Conservation (phyloP, 1,140 invertebrate species). For the Maniola jurtina region DNA sequence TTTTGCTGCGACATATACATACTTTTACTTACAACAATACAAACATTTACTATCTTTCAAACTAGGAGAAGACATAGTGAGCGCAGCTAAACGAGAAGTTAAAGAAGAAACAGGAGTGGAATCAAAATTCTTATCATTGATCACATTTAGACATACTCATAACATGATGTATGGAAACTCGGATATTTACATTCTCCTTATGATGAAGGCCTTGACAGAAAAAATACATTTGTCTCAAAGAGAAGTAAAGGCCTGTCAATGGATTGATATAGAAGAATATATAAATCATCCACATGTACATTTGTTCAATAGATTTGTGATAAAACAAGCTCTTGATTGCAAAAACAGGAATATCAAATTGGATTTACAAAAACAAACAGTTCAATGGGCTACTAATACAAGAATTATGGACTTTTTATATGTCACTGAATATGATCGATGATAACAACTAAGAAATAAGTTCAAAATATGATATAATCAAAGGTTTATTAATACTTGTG, state of each 20-base stretch:
- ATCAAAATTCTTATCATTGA: slow-evolving; percentile 85
- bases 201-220: slow-evolving; percentile 83
- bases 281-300: slow-evolving; percentile 85
- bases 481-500: too few relatives aligned
- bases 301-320: slow-evolving; percentile 84
- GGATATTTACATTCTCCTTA: slow-evolving; percentile 90
- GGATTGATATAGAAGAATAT: slow-evolving; percentile 92
- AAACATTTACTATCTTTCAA: slow-evolving; percentile 6
- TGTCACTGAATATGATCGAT: slow-evolving; percentile 43
- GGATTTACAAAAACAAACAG: slow-evolving; percentile 70
- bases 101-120: slow-evolving; percentile 93
- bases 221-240: slow-evolving; percentile 84
- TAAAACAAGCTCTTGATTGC: slow-evolving; percentile 83
- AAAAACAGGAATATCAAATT: slow-evolving; percentile 81
- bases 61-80: slow-evolving; percentile 88
- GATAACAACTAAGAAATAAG: not conserved
- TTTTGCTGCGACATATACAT: too few relatives aligned
- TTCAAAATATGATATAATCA: too few relatives aligned
- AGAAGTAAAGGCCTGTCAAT: slow-evolving; percentile 88
- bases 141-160: slow-evolving; percentile 88
- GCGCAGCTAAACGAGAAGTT: slow-evolving; percentile 91
- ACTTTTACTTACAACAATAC: slow-evolving; percentile 6
- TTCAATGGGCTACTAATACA: slow-evolving; percentile 49
- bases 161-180: slow-evolving; percentile 87
- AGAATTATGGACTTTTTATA: slow-evolving; percentile 58